A percentile compares a stretch with the other conserved stretches of the same genome.
Conservation (phyloP, 2,888 invertebrate species). For the Pseudococcus viburni region DNA sequence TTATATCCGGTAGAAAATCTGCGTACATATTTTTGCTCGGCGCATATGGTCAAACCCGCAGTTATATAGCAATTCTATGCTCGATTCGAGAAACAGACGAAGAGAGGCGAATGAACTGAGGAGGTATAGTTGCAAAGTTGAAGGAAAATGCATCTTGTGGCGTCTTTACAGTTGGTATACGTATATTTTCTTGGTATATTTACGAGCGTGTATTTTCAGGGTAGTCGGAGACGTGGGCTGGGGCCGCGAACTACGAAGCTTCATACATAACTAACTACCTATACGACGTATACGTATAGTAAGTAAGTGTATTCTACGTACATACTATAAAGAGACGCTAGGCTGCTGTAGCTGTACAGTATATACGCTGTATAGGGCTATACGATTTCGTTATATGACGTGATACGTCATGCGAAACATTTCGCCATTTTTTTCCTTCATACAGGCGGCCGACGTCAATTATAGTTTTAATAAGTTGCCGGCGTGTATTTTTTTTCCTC, state of each 20-base stretch:
- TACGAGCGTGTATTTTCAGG: background rate
- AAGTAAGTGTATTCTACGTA: too few species aligned
- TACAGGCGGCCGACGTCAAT: constrained; percentile 22
- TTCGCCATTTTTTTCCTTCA: constrained; percentile 23
- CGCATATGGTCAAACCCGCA: too few species aligned
- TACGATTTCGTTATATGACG: constrained; percentile 27
- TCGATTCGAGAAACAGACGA: too few species aligned
- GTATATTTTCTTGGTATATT: background rate
- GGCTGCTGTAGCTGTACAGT: background rate
- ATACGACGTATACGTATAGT: background rate
- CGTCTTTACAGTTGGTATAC: background rate
- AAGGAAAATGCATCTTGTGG: background rate
- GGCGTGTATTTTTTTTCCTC: background rate
- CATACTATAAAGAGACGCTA: too few species aligned
- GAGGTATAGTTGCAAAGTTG: background rate
- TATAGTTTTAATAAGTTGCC: constrained; percentile 37
- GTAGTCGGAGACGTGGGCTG: background rate
- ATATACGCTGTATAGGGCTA: background rate
- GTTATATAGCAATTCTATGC: too few species aligned
- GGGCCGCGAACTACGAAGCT: too few species aligned
- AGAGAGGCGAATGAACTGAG: too few species aligned
- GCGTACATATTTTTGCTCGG: background rate
- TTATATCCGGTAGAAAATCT: background rate
- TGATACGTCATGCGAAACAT: constrained; percentile 51
- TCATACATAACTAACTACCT: background rate